Conservation (phyloP, 2,888 invertebrate genomes). For the Acronicta psi region DNA sequence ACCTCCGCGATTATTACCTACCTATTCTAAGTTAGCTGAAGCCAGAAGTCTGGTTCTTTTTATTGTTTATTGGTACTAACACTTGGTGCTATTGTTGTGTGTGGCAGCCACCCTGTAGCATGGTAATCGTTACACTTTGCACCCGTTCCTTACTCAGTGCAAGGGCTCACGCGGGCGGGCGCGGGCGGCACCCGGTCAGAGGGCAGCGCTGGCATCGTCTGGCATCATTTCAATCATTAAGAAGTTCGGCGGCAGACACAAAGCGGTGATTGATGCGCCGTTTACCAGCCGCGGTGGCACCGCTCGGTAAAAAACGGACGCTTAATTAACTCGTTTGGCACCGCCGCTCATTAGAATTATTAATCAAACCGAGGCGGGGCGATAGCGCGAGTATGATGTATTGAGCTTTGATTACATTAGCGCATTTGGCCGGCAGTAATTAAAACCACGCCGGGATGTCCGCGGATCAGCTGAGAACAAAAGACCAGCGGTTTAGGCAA, state of each 20-base stretch:
- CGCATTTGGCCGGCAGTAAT: constrained; percentile 82
- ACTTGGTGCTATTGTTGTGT: too few relatives aligned
- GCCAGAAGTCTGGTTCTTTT: too few relatives aligned
- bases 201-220: constrained; percentile 59
- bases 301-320: constrained; percentile 82
- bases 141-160: constrained; percentile 12
- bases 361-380: constrained; percentile 87
- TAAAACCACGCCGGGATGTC: constrained; percentile 85
- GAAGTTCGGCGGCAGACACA: constrained; percentile 83
- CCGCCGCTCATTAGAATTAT: constrained; percentile 88
- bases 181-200: constrained; percentile 58
- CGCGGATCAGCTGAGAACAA: constrained; percentile 61
- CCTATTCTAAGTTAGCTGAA: too few relatives aligned
- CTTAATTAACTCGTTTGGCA: constrained; percentile 89
- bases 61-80: too few relatives aligned
- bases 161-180: neutral
- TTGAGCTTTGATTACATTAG: constrained; percentile 89
- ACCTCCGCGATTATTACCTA: too few relatives aligned
- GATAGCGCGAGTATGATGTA: constrained; percentile 87
- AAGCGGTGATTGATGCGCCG: constrained; percentile 88
- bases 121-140: constrained; percentile 28
- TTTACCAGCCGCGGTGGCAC: constrained; percentile 87
- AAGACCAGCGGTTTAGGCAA: constrained; percentile 52
- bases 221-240: constrained; percentile 87
- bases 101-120: constrained; percentile 3